phyloP scores from a whole-genome alignment of 2,113 vertebrate species.

The Pteronura brasiliensis region DNA sequence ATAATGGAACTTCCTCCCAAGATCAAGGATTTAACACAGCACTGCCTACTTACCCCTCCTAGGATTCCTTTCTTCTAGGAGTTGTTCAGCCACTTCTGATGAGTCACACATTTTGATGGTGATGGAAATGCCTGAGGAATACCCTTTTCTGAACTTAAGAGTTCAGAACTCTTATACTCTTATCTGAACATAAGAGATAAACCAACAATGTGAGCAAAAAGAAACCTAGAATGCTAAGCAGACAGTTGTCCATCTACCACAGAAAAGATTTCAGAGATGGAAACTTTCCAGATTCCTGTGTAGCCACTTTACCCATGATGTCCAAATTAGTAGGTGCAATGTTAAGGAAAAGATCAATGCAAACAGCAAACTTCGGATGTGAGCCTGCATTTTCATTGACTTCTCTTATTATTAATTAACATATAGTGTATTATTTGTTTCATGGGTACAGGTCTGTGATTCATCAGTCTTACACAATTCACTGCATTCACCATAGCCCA shows the following conservation, averaged over 20 bases:
- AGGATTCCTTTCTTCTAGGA: background rate
- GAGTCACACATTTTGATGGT: background rate
- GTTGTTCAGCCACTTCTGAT: background rate
- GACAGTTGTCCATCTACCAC: background rate
- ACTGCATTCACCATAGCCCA: too few species aligned
- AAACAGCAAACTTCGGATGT: background rate
- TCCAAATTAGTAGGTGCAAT: background rate
- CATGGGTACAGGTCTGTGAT: too few species aligned
- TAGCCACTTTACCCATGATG: background rate
- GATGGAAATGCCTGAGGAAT: background rate
- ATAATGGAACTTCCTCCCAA: background rate
- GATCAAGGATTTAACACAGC: background rate
- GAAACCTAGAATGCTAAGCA: background rate
- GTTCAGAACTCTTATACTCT: background rate
- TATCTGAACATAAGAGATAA: background rate
- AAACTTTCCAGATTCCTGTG: background rate
- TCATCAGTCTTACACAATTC: too few species aligned
- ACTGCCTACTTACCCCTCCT: background rate
- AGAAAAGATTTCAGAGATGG: background rate
- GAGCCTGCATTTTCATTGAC: background rate
- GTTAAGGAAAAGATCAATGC: background rate
- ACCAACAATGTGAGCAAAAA: background rate
- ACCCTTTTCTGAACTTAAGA: background rate
- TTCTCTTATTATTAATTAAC: background rate
- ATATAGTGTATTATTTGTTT: too few species aligned